Evolutionary conservation across 2,888 invertebrate species (phyloP).

Genomic region (Penaeus monodon): DNA sequence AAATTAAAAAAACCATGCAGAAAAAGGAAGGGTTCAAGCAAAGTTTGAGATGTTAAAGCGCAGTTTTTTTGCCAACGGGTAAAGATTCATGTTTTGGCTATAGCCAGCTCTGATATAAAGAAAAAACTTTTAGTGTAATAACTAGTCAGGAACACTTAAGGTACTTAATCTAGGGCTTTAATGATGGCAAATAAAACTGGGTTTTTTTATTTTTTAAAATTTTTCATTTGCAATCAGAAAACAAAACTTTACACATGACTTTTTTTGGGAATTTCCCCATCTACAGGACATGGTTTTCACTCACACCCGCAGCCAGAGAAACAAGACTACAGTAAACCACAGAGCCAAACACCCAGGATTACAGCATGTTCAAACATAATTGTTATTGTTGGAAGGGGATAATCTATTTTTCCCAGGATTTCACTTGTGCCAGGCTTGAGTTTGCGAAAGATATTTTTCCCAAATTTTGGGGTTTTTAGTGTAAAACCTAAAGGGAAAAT

Average conservation of each 20-base stretch:
- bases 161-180: conserved; percentile 63
- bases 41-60: conserved; percentile 55
- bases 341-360: conserved; percentile 50
- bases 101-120: conserved; percentile 14
- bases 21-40: conserved; percentile 64
- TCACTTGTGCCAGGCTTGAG: conserved; percentile 56
- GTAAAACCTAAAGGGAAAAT: not conserved
- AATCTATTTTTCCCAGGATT: conserved; percentile 24
- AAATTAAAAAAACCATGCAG: conserved; percentile 62
- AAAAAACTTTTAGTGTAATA: conserved; percentile 41
- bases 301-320: conserved; percentile 62
- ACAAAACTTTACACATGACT: conserved; percentile 58
- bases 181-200: conserved; percentile 39
- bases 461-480: conserved; percentile 44
- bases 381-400: conserved; percentile 37
- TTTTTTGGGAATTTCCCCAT: conserved; percentile 65
- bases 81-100: conserved; percentile 23
- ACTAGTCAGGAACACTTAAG: conserved; percentile 60
- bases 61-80: conserved; percentile 52
- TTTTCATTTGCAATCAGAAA: conserved; percentile 51
- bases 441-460: conserved; percentile 31
- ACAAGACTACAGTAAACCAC: conserved; percentile 57
- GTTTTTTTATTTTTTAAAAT: conserved; percentile 44
- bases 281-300: conserved; percentile 65
- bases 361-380: conserved; percentile 60